Conservation (phyloP, 2,797 vertebrate species). For the Neosalanx taihuensis region DNA sequence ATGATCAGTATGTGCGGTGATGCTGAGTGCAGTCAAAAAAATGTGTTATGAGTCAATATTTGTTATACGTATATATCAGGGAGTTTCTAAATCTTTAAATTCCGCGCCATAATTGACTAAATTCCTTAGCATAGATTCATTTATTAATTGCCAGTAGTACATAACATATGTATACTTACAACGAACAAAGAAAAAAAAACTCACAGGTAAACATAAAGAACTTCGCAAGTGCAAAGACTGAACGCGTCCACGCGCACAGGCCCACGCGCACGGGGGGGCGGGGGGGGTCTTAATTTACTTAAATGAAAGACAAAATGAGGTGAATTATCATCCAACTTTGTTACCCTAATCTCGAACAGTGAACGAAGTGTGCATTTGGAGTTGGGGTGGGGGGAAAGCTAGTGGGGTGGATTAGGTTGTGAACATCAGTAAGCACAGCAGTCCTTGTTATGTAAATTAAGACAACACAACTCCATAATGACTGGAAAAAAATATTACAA, state of each 20-base stretch:
- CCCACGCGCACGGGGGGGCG: not conserved
- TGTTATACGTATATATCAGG: no score
- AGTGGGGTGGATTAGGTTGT: no score
- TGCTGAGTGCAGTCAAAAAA: no score
- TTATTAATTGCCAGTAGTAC: conserved; percentile 66
- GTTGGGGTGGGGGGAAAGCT: no score
- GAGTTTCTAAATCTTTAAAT: not conserved
- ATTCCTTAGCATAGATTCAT: conserved; percentile 52
- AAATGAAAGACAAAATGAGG: no score
- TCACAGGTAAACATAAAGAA: conserved; percentile 48
- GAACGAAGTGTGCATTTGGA: no score
- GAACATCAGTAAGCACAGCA: no score
- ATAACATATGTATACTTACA: conserved; percentile 61
- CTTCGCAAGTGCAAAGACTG: conserved; percentile 40
- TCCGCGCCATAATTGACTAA: conserved; percentile 35
- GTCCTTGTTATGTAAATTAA: conserved; percentile 36
- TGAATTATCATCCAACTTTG: no score
- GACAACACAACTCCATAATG: conserved; percentile 56
- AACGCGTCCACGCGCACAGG: conserved; percentile 24
- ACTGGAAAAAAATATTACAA: conserved; percentile 43
- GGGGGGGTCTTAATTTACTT: not conserved
- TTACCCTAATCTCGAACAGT: no score
- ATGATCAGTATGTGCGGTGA: not conserved
- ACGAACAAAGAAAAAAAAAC: conserved; percentile 37
- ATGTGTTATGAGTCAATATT: no score